phyloP scores from a whole-genome alignment of 2,888 invertebrate species.

The Phytoseiulus persimilis region DNA sequence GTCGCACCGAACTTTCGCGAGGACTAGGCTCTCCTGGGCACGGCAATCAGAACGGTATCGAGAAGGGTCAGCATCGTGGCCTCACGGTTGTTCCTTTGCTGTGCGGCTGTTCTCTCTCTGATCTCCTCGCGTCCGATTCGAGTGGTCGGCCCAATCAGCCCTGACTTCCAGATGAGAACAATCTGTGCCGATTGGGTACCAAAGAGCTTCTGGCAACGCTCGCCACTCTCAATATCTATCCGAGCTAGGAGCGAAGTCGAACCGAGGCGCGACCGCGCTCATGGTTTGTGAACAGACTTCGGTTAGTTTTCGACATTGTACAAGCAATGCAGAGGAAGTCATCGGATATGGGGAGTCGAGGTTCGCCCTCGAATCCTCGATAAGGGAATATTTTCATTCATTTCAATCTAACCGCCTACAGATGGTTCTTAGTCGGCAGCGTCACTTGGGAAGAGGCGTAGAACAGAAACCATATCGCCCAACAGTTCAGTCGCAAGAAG shows the following conservation, averaged over 20 bases:
- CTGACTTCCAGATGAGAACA: not conserved
- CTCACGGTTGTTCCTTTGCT: not conserved
- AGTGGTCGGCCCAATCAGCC: not conserved
- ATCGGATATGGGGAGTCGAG: too few species aligned
- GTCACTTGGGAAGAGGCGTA: too few species aligned
- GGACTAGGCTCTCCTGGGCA: not conserved
- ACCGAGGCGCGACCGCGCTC: too few species aligned
- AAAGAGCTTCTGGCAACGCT: not conserved
- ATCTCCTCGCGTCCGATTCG: not conserved
- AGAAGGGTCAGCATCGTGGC: not conserved
- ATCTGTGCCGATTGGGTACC: not conserved
- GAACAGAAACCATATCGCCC: not conserved
- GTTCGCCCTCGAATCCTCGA: too few species aligned
- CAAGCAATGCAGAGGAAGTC: too few species aligned
- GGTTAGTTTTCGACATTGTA: too few species aligned
- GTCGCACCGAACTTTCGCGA: not conserved
- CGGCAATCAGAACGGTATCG: not conserved
- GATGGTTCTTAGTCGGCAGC: too few species aligned
- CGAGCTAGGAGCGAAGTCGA: too few species aligned
- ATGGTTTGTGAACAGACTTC: too few species aligned
- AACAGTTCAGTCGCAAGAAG: not conserved
- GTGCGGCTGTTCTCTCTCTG: not conserved
- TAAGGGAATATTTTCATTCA: too few species aligned
- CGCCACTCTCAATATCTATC: not conserved
- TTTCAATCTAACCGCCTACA: too few species aligned